Evolutionary conservation across 2,113 vertebrate genomes (phyloP).

Genomic region (Aphelocoma coerulescens): DNA sequence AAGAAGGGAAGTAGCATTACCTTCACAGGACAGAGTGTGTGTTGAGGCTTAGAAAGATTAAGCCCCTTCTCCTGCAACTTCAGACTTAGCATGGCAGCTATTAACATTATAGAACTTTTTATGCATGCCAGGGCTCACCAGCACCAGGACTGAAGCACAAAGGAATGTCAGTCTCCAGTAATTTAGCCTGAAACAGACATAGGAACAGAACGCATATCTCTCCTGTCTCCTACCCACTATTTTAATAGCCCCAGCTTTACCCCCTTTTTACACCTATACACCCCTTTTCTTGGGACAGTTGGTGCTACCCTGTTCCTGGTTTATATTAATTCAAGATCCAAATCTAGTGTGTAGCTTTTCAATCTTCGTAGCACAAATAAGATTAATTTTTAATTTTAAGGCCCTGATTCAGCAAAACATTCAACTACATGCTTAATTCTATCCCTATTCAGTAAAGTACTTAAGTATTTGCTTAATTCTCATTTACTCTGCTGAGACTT

Average conservation of each 20-base stretch:
- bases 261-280: neutral
- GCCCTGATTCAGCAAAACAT: constrained; percentile 58
- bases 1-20: neutral
- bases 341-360: constrained; percentile 43
- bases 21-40: neutral
- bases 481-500: constrained; percentile 58
- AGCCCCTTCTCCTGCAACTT: neutral
- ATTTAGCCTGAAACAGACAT: neutral
- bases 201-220: neutral
- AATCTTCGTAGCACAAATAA: constrained; percentile 60
- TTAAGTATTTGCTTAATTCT: constrained; percentile 67
- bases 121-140: neutral
- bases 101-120: neutral
- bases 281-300: constrained; percentile 20
- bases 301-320: constrained; percentile 2
- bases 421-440: constrained; percentile 60
- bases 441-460: constrained; percentile 62
- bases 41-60: neutral
- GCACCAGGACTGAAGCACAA: neutral
- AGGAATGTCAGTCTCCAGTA: neutral
- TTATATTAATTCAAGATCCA: constrained; percentile 50
- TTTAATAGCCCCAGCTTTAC: neutral
- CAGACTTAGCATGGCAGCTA: neutral
- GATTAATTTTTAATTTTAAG: constrained; percentile 70
- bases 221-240: neutral